phyloP scores from a whole-genome alignment of 2,113 vertebrate genomes.

The Mobula birostris region DNA sequence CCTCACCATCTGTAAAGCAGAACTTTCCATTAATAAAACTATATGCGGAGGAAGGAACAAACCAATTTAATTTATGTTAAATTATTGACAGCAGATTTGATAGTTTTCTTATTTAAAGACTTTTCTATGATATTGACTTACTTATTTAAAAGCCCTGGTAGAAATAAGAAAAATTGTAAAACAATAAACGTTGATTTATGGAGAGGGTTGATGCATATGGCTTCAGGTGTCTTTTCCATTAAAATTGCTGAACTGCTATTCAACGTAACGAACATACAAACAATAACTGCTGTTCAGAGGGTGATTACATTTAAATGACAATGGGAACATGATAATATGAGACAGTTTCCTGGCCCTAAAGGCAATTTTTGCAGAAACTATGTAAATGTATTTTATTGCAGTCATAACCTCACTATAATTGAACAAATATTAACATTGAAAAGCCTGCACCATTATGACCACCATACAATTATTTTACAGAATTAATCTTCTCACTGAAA shows the following conservation, averaged over 20 bases:
- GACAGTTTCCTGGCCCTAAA: not conserved
- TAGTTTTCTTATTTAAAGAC: not conserved
- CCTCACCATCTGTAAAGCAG: not conserved
- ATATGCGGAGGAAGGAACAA: not conserved
- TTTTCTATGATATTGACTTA: not conserved
- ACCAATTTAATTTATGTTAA: not conserved
- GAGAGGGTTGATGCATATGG: not conserved
- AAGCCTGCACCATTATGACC: not conserved
- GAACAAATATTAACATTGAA: not conserved
- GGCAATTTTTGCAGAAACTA: not conserved
- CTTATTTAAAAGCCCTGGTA: not conserved
- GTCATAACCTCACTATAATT: not conserved
- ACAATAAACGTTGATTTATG: not conserved
- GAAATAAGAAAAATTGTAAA: not conserved
- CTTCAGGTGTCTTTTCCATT: not conserved
- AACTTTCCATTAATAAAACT: not conserved
- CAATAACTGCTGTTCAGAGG: not conserved
- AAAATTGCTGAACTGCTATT: constrained; percentile 6
- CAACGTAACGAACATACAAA: not conserved
- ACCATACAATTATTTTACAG: not conserved
- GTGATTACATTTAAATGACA: not conserved
- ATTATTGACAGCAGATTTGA: not conserved
- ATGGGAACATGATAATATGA: not conserved
- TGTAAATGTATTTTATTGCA: constrained; percentile 9
- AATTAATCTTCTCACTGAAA: constrained; percentile 23